Base-by-base conservation (phyloP, 2,113 vertebrate genomes). In the Agelaius tricolor region DNA sequence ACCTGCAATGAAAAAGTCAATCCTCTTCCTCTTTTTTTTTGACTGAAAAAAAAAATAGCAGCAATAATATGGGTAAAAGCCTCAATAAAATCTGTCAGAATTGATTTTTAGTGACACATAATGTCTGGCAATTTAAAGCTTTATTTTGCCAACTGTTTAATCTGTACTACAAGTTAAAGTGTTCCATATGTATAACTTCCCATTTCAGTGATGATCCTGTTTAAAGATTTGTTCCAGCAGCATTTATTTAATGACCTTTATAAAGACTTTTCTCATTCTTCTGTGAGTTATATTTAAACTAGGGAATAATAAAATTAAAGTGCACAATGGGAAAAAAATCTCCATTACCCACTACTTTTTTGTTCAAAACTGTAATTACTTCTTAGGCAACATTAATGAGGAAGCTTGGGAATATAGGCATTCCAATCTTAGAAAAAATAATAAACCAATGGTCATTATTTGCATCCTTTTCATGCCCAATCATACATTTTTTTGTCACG, bases 191-290 rank as follows among this genome's bases (percentile, higher is more conserved):
- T 54, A 91, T 93, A 76, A 43, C 91, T 96, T 96, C 94, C 72
- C 35, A 86, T 94, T 93, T 89, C 84, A 87, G 71, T 71, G 67
- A 95, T 89, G 84, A 92, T 96, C 84, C 77, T 94, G 87, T 88
- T 93, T 91, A 94, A 97, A 84, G 89, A 84, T 95, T 92, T 96
- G 81, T 94, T 94, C 75, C 95, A 84, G 73, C 63, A 87, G 31
- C 61, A 94, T 96, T 96, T 96, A 94, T 96, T 94, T 96, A 95
- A 97, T 94, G 96, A 96, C 91, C 95, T 96, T 96, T 96, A 63
- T 95, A 85, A 95, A 96, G 62, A 65, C 66, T 94, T 96, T 94
- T 93, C 90, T 94, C 95, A 96, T 94, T 93, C 84, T 85, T 92
- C 44, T 87, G 11, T 86, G 62, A 49, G 58, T 91, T 97, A 89